phyloP scores from a whole-genome alignment of 1,140 invertebrate species.

The Amphibalanus amphitrite region DNA sequence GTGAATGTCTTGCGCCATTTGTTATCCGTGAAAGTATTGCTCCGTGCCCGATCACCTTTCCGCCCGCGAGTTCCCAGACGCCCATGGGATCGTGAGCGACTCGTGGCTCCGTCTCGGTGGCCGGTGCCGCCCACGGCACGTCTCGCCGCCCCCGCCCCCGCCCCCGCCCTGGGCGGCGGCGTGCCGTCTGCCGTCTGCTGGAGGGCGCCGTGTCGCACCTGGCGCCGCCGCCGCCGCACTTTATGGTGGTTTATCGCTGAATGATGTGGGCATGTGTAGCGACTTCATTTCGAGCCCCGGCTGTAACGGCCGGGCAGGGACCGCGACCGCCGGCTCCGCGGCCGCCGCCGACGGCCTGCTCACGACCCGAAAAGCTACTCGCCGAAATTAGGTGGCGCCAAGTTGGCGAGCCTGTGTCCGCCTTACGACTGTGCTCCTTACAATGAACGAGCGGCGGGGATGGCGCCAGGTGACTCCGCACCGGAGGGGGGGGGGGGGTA shows the following conservation, averaged over 20 bases:
- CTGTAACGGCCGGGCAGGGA: background rate
- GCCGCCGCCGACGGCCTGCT: background rate
- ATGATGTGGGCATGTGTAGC: background rate
- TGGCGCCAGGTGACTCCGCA: background rate
- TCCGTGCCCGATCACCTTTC: no score
- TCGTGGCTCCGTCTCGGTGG: background rate
- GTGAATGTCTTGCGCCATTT: no score
- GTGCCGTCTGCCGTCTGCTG: background rate
- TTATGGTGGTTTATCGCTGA: background rate
- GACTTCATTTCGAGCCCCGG: background rate
- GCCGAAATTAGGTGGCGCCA: background rate
- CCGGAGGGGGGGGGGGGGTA: no score
- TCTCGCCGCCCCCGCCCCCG: no score
- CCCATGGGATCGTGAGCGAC: no score
- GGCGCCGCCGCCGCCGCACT: background rate
- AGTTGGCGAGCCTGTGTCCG: background rate
- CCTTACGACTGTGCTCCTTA: constrained; percentile 17
- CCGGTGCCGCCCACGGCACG: background rate
- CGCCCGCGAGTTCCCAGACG: no score
- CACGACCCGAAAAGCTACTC: background rate
- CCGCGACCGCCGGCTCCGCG: no score
- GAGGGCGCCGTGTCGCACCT: background rate
- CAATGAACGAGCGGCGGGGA: background rate
- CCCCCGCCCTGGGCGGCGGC: no score
- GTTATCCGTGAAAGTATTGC: no score